Base-by-base conservation (phyloP, 92 coral and sea anemone species). In the Zoanthus solanderi region DNA sequence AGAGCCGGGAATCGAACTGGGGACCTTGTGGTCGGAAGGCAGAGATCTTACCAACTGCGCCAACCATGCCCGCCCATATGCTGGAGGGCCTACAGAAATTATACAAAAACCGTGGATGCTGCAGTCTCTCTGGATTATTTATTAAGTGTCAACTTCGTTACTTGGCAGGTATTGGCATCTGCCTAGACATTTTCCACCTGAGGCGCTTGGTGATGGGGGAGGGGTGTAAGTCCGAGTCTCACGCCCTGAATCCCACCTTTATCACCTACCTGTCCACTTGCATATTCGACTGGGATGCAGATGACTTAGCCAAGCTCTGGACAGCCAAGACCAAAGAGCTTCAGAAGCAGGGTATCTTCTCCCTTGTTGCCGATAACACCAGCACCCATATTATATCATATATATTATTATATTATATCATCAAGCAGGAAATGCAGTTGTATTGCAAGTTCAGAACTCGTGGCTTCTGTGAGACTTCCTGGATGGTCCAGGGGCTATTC, bases 1-100 rank as follows among this genome's bases (percentile, higher is more conserved):
- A n/a, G n/a, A n/a, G n/a, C n/a, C n/a, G n/a, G n/a, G n/a, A n/a
- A n/a, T n/a, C n/a, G n/a, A n/a, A n/a, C n/a, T n/a, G n/a, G n/a
- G n/a, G n/a, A n/a, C n/a, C n/a, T n/a, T n/a, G n/a, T n/a, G n/a
- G n/a, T n/a, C n/a, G n/a, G n/a, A n/a, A n/a, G n/a, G n/a, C n/a
- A n/a, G n/a, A n/a, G n/a, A n/a, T n/a, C 83, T 91, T 29, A 94
- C 94, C 2, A 93, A 90, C 11, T 66, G 78, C 37, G 93, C 91
- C 32, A 92, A 93, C 14, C 57, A 84, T 56, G 94, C 82, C 89
- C 10, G 56, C 65, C 42, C 44, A 83, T 34, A 85, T 92, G 90
- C 84, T 90, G 13, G 47, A 83, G 2, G 94, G 88, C 28, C 91
- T 92, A 7, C 52, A 66, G 57, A 88, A 89, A 48, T 87, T 83